Evolutionary conservation across 2,888 invertebrate species (phyloP).

Genomic region (Synergus gifuensis): DNA sequence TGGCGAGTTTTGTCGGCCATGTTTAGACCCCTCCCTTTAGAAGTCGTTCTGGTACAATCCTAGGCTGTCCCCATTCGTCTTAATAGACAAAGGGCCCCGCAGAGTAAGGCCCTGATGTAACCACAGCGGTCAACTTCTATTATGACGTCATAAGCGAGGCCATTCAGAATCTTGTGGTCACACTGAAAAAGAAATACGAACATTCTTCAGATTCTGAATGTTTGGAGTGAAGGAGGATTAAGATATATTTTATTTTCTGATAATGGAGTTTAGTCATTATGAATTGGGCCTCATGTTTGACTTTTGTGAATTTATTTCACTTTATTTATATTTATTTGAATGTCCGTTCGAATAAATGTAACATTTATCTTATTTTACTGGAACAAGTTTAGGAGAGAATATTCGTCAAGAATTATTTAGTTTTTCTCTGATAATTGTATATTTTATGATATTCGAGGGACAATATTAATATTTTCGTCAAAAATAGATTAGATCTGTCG

Average conservation of each 20-base stretch:
- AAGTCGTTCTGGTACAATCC: neutral
- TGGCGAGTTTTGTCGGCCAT: constrained; percentile 11
- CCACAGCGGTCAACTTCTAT: constrained; percentile 24
- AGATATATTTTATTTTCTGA: constrained; percentile 25
- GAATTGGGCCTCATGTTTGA: neutral
- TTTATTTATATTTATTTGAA: neutral
- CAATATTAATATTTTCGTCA: neutral
- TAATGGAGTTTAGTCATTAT: neutral
- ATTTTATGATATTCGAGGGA: too few species aligned
- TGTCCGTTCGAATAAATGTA: neutral
- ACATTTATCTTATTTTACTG: neutral
- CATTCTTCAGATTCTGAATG: constrained; percentile 33
- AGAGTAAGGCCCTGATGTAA: constrained; percentile 2
- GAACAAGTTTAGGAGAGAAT: neutral
- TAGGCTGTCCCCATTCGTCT: constrained; percentile 22
- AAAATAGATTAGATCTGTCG: neutral
- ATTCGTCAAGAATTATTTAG: too few species aligned
- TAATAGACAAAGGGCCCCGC: constrained; percentile 26
- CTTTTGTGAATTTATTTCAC: constrained; percentile 3
- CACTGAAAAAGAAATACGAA: constrained; percentile 14
- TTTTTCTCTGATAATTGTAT: too few species aligned
- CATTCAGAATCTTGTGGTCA: constrained; percentile 24
- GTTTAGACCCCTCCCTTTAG: constrained; percentile 10
- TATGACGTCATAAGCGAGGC: constrained; percentile 29
- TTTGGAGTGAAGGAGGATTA: neutral